Base-by-base conservation (phyloP, 2,888 invertebrate genomes). In the Andrena bucephala region DNA sequence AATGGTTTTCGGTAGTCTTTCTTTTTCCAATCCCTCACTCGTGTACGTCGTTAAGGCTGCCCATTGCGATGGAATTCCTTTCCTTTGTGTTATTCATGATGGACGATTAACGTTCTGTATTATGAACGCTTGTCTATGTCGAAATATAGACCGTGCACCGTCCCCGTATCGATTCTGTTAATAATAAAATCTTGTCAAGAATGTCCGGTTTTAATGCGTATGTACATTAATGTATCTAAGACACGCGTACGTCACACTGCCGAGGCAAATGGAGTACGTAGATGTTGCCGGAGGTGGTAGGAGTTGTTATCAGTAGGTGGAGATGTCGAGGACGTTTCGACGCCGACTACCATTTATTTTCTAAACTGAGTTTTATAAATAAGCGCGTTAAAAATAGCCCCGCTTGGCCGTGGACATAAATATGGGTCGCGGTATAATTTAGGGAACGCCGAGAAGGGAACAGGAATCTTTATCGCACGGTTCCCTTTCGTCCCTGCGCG, bases 381-480 rank as follows among this genome's bases (percentile, higher is more conserved):
- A 31, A 62, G 50, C 24, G 13, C 42, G 59, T 48, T 29, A 69
- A 74, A 71, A 63, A 69, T 83, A 83, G 52, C 69, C 36, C 24
- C 68, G 59, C 42, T 48, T n/a, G 50, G 62, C 24, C 70, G 29
- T 8, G 31, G 36, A 52, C 52, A 77, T 85, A 85, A 87, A 86
- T 69, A 68, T 72, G 42, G 13, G 31, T 57, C 73, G 54, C 29
- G 27, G 65, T 29, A 57, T 57, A 66, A 68, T 71, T 73, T 77
- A 63, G 54, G 57, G 66, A 52, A 50, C 68, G 66, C 73, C 66
- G 76, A 76, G 80, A 82, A 63, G 77, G 85, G 77, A 83, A 62
- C 20, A 75, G 70, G 57, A 80, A 83, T 83, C 72, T 85, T 87
- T 83, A 85, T 85, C 80, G 85, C 78, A 60, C 65, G 67, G 74